Evolutionary conservation across 2,888 invertebrate species (phyloP).

Genomic region (Catocala fraxini): DNA sequence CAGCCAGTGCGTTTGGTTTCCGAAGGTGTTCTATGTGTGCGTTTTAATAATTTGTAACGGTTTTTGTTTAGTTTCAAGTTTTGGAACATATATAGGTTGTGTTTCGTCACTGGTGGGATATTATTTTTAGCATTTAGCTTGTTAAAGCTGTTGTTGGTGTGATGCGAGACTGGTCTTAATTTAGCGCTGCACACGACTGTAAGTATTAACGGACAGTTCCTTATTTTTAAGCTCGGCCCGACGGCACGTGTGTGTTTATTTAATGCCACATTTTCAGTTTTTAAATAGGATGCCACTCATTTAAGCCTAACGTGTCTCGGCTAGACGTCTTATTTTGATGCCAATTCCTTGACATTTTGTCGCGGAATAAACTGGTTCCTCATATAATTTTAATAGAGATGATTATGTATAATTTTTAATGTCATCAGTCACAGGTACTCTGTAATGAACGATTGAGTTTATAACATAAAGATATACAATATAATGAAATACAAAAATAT

Average conservation of each 20-base stretch:
- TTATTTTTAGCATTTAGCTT: conserved; percentile 86
- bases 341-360: conserved; percentile 2
- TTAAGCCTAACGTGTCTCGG: conserved; percentile 1
- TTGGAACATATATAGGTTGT: conserved; percentile 73
- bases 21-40: conserved; percentile 41
- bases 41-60: conserved; percentile 43
- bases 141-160: conserved; percentile 82
- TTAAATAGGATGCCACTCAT: conserved; percentile 10
- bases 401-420: no score
- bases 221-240: conserved; percentile 68
- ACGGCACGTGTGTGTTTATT: conserved; percentile 52
- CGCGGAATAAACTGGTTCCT: background rate
- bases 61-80: conserved; percentile 41
- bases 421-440: no score
- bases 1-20: conserved; percentile 54
- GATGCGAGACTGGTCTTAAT: conserved; percentile 82
- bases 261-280: conserved; percentile 33
- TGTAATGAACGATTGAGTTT: no score
- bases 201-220: conserved; percentile 77
- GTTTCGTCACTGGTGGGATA: conserved; percentile 76
- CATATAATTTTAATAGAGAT: no score
- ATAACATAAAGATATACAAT: no score
- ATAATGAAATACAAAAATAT: no score
- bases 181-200: conserved; percentile 81
- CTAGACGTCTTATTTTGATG: conserved; percentile 2